These are phyloP conservation scores for Laticauda laticaudata DNA, from an alignment of 2,113 vertebrate species.

Conservation along the genomic window DNA sequence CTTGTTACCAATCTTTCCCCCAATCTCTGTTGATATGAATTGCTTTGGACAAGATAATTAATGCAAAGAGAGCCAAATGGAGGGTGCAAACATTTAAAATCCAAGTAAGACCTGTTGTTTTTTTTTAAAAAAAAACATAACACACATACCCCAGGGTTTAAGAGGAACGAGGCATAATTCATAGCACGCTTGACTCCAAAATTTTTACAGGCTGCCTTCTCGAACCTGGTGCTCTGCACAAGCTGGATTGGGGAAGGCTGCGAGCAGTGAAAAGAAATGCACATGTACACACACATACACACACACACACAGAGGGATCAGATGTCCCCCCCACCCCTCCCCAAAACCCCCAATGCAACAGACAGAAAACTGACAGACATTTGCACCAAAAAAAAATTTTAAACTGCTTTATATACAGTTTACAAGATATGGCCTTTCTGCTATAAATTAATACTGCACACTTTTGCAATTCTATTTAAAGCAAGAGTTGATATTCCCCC, in stretches of 20 bases:
- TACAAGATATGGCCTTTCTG: slow-evolving; percentile 72
- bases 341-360: slow-evolving; percentile 59
- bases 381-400: slow-evolving; percentile 64
- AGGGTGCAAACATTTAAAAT: slow-evolving; percentile 61
- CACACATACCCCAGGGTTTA: slow-evolving; percentile 63
- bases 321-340: neutral
- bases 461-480: slow-evolving; percentile 69
- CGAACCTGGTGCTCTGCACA: neutral
- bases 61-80: slow-evolving; percentile 50
- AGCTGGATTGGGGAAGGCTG: slow-evolving; percentile 65
- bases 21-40: slow-evolving; percentile 41
- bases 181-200: slow-evolving; percentile 70
- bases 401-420: slow-evolving; percentile 81
- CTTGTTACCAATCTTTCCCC: slow-evolving; percentile 65
- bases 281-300: slow-evolving; percentile 51
- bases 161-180: slow-evolving; percentile 75
- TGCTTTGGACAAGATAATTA: slow-evolving; percentile 68
- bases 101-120: slow-evolving; percentile 63
- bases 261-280: slow-evolving; percentile 71
- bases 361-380: slow-evolving; percentile 73
- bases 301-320: slow-evolving; percentile 21
- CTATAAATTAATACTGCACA: slow-evolving; percentile 79
- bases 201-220: neutral
- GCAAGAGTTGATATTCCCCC: slow-evolving; percentile 63
- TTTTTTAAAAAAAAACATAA: slow-evolving; percentile 46